Conservation (phyloP, 2,888 invertebrate species). For the Phoenoteleia sp. region DNA sequence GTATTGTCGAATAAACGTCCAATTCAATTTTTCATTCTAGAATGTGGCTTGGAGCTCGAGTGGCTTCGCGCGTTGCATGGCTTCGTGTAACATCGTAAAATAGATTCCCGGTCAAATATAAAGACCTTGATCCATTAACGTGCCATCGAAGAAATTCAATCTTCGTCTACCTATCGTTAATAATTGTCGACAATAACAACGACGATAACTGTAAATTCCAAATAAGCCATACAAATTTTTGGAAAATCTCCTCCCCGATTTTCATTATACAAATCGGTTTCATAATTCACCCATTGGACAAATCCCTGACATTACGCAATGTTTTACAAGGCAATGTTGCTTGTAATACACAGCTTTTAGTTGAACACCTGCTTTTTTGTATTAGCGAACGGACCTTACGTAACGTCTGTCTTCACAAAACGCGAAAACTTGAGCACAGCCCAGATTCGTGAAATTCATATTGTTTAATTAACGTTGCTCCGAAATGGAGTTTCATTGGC, state of each 20-base stretch:
- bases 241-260: too few species aligned
- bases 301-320: not conserved
- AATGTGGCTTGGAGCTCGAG: conserved; percentile 78
- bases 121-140: conserved; percentile 69
- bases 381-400: not conserved
- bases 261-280: too few species aligned
- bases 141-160: conserved; percentile 1
- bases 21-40: conserved; percentile 78
- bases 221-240: too few species aligned
- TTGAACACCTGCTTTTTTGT: not conserved
- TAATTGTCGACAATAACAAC: too few species aligned
- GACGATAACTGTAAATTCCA: too few species aligned
- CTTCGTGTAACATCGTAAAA: conserved; percentile 78
- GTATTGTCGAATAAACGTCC: conserved; percentile 79
- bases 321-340: conserved; percentile 15
- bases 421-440: not conserved
- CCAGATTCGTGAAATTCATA: too few species aligned
- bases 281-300: not conserved
- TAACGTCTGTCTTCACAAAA: not conserved
- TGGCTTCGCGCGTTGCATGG: conserved; percentile 80
- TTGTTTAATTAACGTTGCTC: not conserved
- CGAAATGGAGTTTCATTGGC: not conserved
- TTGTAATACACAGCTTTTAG: not conserved
- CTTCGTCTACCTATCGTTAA: too few species aligned
- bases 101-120: conserved; percentile 58